Evolutionary conservation across 1,140 invertebrate species (phyloP), one percentile per base, ranked within the genome.

Genomic region (Drosophila paulistorum): DNA sequence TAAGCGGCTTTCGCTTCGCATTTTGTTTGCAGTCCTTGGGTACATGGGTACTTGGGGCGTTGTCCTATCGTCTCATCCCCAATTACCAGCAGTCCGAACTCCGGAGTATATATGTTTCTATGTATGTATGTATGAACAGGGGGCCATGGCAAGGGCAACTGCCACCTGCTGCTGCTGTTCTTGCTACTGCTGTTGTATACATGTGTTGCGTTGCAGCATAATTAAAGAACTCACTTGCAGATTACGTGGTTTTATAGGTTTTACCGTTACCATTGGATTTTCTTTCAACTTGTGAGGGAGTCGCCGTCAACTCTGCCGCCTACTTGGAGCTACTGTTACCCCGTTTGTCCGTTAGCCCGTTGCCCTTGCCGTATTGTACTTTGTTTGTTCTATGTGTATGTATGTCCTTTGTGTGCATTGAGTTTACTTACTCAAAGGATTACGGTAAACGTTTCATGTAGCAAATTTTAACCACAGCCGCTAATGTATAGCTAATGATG

Each of bases 221-320:
- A 87, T 87, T 87, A 87, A 87, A 87, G 83, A 87, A 87, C 83
- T 87, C 83, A 79, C 83, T 87, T 83, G 77, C 79, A 87, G 83
- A 83, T 87, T 87, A 87, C 84, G 79, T 89, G 83, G 83, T 83
- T 87, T 87, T 83, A 86, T 82, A 81, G 83, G 68, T 86, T 71
- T 68, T 71, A 74, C 74, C 74, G 71, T 68, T 77, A 69, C 75
- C 75, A 71, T 75, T 77, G 72, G 74, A 75, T 70, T 65, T 39
- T 54, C 71, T 51, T 9, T 39, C 42, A 65, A 54, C n/a, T 33
- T 13, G 33, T 51, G 45, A 51, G 45, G 45, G 45, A 51, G 45
- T 23, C 45, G 20, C 45, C 17, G 17, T 51, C 45, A 51, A 51
- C 45, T 51, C n/a, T 33, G 2, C 14, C 42, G 41, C 17, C 33